Base-by-base conservation (phyloP, 2,888 invertebrate genomes). In the Capitulum mitella region DNA sequence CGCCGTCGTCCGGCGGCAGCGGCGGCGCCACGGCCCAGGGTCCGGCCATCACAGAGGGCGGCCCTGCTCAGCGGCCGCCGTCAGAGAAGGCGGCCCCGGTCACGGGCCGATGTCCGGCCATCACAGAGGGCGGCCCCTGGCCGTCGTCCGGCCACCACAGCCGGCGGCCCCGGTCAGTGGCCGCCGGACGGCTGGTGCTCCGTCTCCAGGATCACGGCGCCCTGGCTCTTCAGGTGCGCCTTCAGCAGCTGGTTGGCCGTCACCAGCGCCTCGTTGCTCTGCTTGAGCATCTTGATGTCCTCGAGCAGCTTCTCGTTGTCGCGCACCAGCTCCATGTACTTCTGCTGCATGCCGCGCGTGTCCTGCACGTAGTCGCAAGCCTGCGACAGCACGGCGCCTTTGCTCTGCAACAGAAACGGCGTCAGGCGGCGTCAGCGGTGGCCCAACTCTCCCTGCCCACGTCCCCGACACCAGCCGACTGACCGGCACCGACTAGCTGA, bases 291-390 rank as follows among this genome's bases (percentile, higher is more conserved):
- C 16, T 90, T 86, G 82, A 92, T 88, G 85, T 93, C 91, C 84
- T 91, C 90, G 84, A 92, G 90, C 80, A 93, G 86, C 81, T 90
- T 87, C 82, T 92, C 89, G 80, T 92, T 87, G 85, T 92, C 92
- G 80, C 89, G 88, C 76, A 89, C 83, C 83, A 87, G 89, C 51
- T 90, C 89, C 16, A 89, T 87, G 85, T 91, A 90, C 87, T 92
- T 91, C 83, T 91, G 90, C 85, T 94, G 92, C 81, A 91, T 91
- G 77, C 90, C 89, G 80, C 93, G 91, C 82, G 97, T 89, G 84
- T 95, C 94, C 79, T 90, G 89, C 81, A 98, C 97, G 86, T 97
- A 94, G 85, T 97, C 97, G 86, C 96, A 97, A 0, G 97, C 97
- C 86, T 96, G 97, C 12, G 96, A 94, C 83, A 98, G 87, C 83